Percentiles rank a stretch among this genome's conserved stretches.
These are phyloP conservation scores for Trichomycterus rosablanca DNA, from an alignment of 2,113 vertebrate species.

Conservation along the genomic window DNA sequence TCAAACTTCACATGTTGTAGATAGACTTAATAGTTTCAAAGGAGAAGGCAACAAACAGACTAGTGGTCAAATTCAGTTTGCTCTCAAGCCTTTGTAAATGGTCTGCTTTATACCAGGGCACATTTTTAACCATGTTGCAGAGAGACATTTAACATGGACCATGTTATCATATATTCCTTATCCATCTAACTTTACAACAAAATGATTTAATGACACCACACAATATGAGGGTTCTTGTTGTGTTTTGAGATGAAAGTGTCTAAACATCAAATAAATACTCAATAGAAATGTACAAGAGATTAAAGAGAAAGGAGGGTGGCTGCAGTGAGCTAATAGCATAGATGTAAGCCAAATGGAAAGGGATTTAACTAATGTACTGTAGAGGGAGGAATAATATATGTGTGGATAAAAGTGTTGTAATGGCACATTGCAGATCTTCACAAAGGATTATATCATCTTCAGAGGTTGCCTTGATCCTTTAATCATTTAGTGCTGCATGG, in stretches of 20 bases:
- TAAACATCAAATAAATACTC: constrained; percentile 70
- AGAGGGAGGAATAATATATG: constrained; percentile 31
- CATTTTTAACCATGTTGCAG: not conserved
- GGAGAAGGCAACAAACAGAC: no score
- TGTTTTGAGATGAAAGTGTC: constrained; percentile 58
- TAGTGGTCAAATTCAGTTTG: not conserved
- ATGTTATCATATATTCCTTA: not conserved
- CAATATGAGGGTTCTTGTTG: constrained; percentile 50
- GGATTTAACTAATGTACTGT: constrained; percentile 63
- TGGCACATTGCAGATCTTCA: constrained; percentile 28
- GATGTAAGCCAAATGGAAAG: constrained; percentile 47
- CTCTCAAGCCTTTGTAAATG: not conserved
- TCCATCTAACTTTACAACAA: constrained; percentile 7
- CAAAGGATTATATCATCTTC: constrained; percentile 11
- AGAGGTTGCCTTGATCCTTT: constrained; percentile 27
- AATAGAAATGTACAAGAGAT: constrained; percentile 71
- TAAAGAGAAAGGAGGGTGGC: constrained; percentile 62
- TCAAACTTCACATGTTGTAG: no score
- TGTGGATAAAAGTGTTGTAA: constrained; percentile 44
- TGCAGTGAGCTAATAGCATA: constrained; percentile 53
- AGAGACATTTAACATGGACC: not conserved
- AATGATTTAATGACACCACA: constrained; percentile 24
- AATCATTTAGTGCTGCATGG: constrained; percentile 17
- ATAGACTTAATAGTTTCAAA: no score
- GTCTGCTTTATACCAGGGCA: no score